Evolutionary conservation across 2,888 invertebrate species (phyloP), one percentile per base, ranked within the genome.

Genomic region (Aricia artaxerxes): DNA sequence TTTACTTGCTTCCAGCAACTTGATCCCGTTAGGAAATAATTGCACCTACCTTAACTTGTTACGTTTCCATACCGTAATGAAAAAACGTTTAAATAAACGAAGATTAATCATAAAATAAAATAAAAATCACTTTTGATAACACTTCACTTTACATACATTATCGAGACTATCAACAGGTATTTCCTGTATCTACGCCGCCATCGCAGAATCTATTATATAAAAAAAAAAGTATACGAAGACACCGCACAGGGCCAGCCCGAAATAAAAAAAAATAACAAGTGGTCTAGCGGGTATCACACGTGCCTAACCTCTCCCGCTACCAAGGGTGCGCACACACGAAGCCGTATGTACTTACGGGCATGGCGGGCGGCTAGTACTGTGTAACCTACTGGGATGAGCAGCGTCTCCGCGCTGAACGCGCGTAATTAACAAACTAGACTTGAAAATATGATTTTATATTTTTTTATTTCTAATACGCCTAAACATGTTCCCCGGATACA

Each of bases 341-440:
- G 82, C 81, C 82, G 80, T 83, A 85, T 84, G 88, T 94, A 94
- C 94, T 94, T 94, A 94, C 94, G 93, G 93, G 87, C 94, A 94
- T 94, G 86, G 88, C 87, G 88, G 87, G 83, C 83, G 83, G 91
- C 88, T 89, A 88, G 91, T 87, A 90, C 91, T 91, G 92, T 92
- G 93, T 86, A 93, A 94, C 95, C 94, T 94, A 95, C 95, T 87
- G 93, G 89, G 88, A 89, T 88, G 87, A 95, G 87, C 83, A 94
- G 90, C 82, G 94, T 94, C 91, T 94, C 94, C 76, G 91, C 88
- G 93, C 92, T 94, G 92, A 94, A 95, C 84, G n/a, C n/a, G n/a
- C n/a, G n/a, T 24, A 24, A 24, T 24, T 24, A 24, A 24, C 24
- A 24, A 24, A 24, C 24, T 24, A 24, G 24, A 24, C 24, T 24